A percentile compares a stretch with the other conserved stretches of the same genome.
phyloP scores from a whole-genome alignment of 2,113 vertebrate species.

The Synchiropus splendidus region DNA sequence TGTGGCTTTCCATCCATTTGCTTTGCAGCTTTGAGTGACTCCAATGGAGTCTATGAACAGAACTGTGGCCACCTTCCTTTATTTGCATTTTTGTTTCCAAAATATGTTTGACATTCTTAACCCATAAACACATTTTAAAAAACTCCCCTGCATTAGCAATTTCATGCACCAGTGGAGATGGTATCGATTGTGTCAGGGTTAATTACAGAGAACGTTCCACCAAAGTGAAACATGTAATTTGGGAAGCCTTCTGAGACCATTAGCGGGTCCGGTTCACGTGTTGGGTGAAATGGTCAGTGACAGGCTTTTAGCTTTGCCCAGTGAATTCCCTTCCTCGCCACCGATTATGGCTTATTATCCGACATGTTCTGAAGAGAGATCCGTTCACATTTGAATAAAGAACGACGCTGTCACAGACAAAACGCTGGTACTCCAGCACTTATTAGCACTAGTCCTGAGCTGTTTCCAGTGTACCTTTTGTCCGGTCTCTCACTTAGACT shows the following conservation, averaged over 20 bases:
- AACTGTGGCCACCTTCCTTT: too few species aligned
- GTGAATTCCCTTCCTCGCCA: constrained; percentile 21
- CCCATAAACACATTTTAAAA: too few species aligned
- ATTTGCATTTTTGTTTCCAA: too few species aligned
- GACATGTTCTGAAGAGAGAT: constrained; percentile 9
- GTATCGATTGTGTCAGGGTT: constrained; percentile 23
- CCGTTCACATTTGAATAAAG: constrained; percentile 5
- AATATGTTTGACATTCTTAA: too few species aligned
- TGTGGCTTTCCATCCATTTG: too few species aligned
- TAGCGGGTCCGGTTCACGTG: constrained; percentile 15
- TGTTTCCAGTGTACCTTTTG: constrained; percentile 9
- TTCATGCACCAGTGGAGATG: constrained; percentile 15
- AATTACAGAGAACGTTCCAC: constrained; percentile 15
- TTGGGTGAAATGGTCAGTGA: constrained; percentile 14
- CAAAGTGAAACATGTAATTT: constrained; percentile 29
- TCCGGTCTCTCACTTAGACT: constrained; percentile 15
- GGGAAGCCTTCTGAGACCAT: constrained; percentile 10
- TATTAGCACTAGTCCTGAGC: constrained; percentile 12
- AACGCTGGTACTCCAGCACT: constrained; percentile 1
- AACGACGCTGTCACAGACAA: not conserved
- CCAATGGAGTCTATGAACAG: too few species aligned
- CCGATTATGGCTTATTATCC: constrained; percentile 32
- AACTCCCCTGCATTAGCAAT: too few species aligned
- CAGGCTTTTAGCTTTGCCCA: constrained; percentile 22
- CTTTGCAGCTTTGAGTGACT: too few species aligned